These are phyloP conservation scores for Phaenicophaeus curvirostris DNA, from an alignment of 2,797 vertebrate genomes.

Conservation along the genomic window DNA sequence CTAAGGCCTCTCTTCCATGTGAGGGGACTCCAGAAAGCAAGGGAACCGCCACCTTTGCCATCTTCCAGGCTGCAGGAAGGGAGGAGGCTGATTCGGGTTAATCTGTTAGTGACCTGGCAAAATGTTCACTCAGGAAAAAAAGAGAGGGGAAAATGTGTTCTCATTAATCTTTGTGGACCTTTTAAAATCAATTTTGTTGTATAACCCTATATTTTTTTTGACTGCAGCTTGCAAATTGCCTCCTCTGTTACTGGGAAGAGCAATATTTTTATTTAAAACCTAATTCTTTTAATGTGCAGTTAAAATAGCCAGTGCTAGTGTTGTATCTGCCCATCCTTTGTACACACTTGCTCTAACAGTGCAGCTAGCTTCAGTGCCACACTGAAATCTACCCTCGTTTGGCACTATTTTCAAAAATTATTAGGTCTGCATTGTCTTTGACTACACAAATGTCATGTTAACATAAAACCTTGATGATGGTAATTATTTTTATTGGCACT, in stretches of 20 bases:
- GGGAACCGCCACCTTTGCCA: not conserved
- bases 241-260: not conserved
- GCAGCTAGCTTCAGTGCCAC: not conserved
- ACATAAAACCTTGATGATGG: not conserved
- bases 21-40: not conserved
- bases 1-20: not conserved
- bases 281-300: not conserved
- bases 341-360: not conserved
- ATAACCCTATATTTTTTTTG: not conserved
- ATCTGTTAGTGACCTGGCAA: not conserved
- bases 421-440: not conserved
- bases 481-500: not conserved
- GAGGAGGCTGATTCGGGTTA: not conserved
- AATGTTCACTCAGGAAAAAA: not conserved
- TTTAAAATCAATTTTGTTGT: not conserved
- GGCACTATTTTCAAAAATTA: not conserved
- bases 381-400: not conserved
- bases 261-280: not conserved
- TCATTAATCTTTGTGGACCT: fast-evolving
- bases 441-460: not conserved
- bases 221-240: not conserved
- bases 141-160: fast-evolving
- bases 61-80: fast-evolving
- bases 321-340: not conserved
- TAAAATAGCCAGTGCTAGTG: not conserved